Percentiles rank a stretch among this genome's conserved stretches.
These are phyloP conservation scores for Balaenoptera acutorostrata DNA, from an alignment of 2,113 vertebrate species.

Conservation along the genomic window DNA sequence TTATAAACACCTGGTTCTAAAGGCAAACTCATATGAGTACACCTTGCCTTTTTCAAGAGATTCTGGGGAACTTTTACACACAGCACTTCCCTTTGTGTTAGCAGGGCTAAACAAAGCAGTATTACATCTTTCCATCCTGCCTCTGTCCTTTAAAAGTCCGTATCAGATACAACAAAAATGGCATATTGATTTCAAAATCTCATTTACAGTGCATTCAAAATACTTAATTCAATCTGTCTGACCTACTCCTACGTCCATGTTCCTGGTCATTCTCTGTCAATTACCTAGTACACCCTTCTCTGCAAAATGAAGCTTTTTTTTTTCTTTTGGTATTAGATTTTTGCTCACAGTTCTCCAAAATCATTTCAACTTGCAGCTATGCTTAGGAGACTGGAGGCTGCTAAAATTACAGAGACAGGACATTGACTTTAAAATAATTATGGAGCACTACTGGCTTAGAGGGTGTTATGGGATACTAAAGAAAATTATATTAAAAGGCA, in stretches of 20 bases:
- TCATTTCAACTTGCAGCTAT: background rate
- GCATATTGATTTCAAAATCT: constrained; percentile 48
- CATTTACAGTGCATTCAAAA: constrained; percentile 34
- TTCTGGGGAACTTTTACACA: background rate
- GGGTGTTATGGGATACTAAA: background rate
- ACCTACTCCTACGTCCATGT: background rate
- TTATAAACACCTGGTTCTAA: background rate
- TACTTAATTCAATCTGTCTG: constrained; percentile 35
- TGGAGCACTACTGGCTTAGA: background rate
- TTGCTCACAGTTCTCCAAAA: constrained; percentile 21
- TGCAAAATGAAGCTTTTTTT: constrained; percentile 18
- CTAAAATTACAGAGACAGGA: constrained; percentile 18
- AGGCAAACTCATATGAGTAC: background rate
- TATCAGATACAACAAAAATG: constrained; percentile 20
- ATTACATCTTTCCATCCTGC: background rate
- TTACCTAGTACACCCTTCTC: background rate
- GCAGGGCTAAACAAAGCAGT: background rate
- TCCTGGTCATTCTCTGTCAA: constrained; percentile 42
- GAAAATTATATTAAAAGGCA: constrained; percentile 26
- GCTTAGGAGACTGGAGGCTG: background rate
- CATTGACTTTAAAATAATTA: constrained; percentile 30
- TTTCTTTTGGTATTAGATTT: constrained; percentile 1
- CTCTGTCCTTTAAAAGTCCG: background rate
- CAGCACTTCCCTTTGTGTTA: background rate
- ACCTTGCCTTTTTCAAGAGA: background rate